Evolutionary conservation across 2,888 invertebrate genomes (phyloP).

Genomic region (Gymnosoma rotundatum): DNA sequence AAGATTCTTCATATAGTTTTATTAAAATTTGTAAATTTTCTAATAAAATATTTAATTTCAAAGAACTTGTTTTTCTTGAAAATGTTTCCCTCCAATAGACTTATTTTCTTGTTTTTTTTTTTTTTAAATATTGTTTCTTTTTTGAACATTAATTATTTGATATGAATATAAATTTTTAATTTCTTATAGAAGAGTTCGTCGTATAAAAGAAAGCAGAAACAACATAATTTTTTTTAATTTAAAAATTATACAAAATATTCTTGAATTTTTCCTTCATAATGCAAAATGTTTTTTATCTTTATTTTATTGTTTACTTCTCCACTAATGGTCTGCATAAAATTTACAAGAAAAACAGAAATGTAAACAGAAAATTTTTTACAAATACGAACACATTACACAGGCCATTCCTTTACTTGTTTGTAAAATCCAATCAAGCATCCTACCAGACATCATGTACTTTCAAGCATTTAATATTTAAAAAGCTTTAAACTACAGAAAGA

Average conservation of each 20-base stretch:
- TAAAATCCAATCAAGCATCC: conserved; percentile 11
- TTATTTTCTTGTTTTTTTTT: no score
- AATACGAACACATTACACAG: conserved; percentile 46
- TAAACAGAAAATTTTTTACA: conserved; percentile 64
- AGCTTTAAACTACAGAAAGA: conserved; percentile 32
- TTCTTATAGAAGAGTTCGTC: no score
- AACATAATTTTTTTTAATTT: neutral
- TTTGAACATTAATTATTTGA: no score
- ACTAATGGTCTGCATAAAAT: neutral
- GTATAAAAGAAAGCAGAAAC: no score
- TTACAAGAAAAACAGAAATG: conserved; percentile 23
- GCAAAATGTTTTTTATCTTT: conserved; percentile 2
- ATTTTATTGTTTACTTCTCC: conserved; percentile 47
- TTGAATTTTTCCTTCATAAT: conserved; percentile 9
- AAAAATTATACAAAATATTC: neutral
- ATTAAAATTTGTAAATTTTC: no score
- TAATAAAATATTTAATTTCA: no score
- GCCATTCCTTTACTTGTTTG: neutral
- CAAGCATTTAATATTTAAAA: conserved; percentile 26
- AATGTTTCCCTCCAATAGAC: no score
- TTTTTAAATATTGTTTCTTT: no score
- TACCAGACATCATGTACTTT: conserved; percentile 34
- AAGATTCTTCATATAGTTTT: no score
- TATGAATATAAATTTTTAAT: no score
- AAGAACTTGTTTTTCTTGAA: no score